Percentiles rank a stretch among this genome's conserved stretches.
Evolutionary conservation across 2,888 invertebrate genomes (phyloP).

Genomic region (Drosophila birchii): DNA sequence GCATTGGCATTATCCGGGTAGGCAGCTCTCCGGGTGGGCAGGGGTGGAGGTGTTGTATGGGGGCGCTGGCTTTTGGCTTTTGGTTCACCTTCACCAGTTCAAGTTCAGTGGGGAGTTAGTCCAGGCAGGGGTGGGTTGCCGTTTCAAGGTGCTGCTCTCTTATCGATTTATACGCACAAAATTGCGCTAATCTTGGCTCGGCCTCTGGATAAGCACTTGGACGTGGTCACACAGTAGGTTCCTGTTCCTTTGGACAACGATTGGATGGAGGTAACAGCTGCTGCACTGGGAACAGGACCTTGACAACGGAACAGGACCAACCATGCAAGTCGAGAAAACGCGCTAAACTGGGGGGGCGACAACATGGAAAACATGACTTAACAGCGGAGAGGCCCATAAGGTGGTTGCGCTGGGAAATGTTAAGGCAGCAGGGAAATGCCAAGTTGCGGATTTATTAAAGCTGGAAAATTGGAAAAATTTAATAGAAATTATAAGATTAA

Average conservation of each 20-base stretch:
- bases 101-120: neutral
- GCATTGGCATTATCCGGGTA: slow-evolving; percentile 67
- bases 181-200: slow-evolving; percentile 5
- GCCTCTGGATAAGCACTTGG: neutral
- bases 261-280: slow-evolving; percentile 11
- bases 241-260: slow-evolving; percentile 36
- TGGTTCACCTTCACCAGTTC: slow-evolving; percentile 26
- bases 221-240: slow-evolving; percentile 1
- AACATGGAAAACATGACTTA: slow-evolving; percentile 41
- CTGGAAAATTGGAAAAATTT: neutral
- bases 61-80: slow-evolving; percentile 28
- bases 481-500: too few relatives aligned
- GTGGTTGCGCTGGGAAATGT: slow-evolving; percentile 44
- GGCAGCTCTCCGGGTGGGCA: slow-evolving; percentile 22
- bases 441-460: neutral
- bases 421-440: slow-evolving; percentile 13
- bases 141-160: slow-evolving; percentile 25
- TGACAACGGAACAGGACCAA: slow-evolving; percentile 23
- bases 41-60: neutral
- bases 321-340: slow-evolving; percentile 59
- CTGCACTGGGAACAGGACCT: slow-evolving; percentile 33
- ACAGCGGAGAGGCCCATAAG: slow-evolving; percentile 12
- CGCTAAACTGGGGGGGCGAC: slow-evolving; percentile 65
- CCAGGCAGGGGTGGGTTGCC: neutral
- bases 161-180: slow-evolving; percentile 71